Conservation (phyloP, 2,797 vertebrate genomes). For the Perdix hodgsoniae region DNA sequence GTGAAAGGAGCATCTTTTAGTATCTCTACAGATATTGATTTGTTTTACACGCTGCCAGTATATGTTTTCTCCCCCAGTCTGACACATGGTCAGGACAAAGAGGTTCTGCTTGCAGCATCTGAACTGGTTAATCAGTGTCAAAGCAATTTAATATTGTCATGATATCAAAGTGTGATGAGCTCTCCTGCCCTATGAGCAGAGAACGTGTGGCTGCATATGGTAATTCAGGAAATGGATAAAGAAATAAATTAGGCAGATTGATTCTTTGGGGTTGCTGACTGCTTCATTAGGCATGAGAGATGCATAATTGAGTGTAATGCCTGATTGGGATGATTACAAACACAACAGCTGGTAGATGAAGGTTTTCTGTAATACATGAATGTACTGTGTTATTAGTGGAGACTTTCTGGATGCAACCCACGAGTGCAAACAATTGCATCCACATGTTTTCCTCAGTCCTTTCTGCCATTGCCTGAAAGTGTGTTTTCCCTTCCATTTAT, state of each 20-base stretch:
- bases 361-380: not conserved
- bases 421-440: not conserved
- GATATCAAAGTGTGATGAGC: accelerated
- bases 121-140: not conserved
- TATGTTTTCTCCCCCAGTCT: accelerated
- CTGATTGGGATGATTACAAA: not conserved
- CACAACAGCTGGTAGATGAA: not conserved
- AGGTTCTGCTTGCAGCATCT: not conserved
- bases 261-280: not conserved
- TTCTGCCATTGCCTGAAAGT: not conserved
- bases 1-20: not conserved
- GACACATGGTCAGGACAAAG: not conserved
- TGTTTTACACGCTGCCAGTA: not conserved
- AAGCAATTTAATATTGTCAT: not conserved
- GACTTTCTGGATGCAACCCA: not conserved
- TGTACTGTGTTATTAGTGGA: not conserved
- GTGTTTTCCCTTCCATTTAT: not conserved
- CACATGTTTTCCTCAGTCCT: not conserved
- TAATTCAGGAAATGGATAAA: not conserved
- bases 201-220: not conserved
- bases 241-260: not conserved
- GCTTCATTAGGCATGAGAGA: not conserved
- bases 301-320: accelerated
- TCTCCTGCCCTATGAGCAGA: not conserved
- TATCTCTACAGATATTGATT: not conserved